These are phyloP conservation scores for Drosophila setosimentum DNA, from an alignment of 2,888 invertebrate genomes.

Conservation along the genomic window DNA sequence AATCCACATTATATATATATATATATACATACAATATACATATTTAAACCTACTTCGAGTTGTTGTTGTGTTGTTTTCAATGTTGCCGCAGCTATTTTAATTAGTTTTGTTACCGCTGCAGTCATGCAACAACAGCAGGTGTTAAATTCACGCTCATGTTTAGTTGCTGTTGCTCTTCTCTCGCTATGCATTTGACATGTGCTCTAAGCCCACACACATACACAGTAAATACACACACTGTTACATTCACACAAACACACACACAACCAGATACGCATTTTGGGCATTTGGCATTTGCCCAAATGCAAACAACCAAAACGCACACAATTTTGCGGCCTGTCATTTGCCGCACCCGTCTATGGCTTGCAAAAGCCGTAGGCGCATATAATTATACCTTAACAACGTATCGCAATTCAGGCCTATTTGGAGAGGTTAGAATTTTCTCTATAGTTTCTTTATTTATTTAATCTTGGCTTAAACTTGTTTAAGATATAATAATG, in stretches of 20 bases:
- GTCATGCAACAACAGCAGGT: constrained; percentile 62
- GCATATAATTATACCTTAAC: constrained; percentile 5
- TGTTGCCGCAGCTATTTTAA: constrained; percentile 51
- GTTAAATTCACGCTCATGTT: constrained; percentile 58
- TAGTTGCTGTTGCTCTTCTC: constrained; percentile 19
- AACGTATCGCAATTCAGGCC: not conserved
- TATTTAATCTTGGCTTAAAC: too few species aligned
- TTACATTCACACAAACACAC: constrained; percentile 5
- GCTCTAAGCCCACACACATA: constrained; percentile 6
- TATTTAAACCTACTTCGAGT: not conserved
- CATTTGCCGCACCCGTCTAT: not conserved
- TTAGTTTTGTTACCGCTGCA: constrained; percentile 46
- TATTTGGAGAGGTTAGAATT: not conserved
- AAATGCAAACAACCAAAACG: constrained; percentile 56
- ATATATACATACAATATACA: not conserved
- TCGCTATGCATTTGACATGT: constrained; percentile 44
- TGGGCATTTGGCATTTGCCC: constrained; percentile 40
- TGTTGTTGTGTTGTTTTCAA: constrained; percentile 6
- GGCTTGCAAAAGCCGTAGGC: constrained; percentile 17
- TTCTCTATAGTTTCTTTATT: too few species aligned
- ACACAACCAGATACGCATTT: constrained; percentile 13
- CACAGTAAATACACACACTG: not conserved
- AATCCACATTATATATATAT: constrained; percentile 29
- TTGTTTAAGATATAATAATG: not conserved
- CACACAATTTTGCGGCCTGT: constrained; percentile 56